Evolutionary conservation across 2,113 vertebrate genomes (phyloP).

Genomic region (Cricetomys ansorgei): DNA sequence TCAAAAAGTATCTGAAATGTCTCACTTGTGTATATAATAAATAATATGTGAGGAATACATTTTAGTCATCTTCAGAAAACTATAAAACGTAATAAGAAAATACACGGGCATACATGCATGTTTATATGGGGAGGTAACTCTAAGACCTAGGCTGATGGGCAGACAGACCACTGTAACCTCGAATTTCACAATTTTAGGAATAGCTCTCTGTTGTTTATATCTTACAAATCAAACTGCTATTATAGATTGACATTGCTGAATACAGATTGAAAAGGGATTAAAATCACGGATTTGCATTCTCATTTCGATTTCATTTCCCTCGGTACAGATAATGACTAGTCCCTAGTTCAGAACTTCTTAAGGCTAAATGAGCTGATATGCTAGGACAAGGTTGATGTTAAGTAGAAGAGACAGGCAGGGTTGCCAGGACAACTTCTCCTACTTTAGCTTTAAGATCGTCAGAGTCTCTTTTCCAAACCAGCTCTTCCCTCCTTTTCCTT

Average conservation of each 20-base stretch:
- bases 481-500: background rate
- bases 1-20: background rate
- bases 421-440: background rate
- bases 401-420: background rate
- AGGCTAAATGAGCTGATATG: background rate
- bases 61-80: background rate
- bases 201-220: background rate
- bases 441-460: background rate
- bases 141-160: background rate
- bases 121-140: too few species aligned
- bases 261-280: background rate
- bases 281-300: background rate
- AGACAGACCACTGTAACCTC: background rate
- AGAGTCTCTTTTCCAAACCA: background rate
- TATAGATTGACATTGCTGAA: conserved; percentile 2
- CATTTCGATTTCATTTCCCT: background rate
- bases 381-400: background rate
- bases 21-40: background rate
- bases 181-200: background rate
- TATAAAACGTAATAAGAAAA: background rate
- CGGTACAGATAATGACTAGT: conserved; percentile 9
- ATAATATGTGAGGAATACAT: conserved; percentile 20
- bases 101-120: background rate
- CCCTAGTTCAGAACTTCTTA: background rate
- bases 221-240: background rate